Evolutionary conservation across 2,888 invertebrate genomes (phyloP).

Genomic region (Limnephilus auricula): DNA sequence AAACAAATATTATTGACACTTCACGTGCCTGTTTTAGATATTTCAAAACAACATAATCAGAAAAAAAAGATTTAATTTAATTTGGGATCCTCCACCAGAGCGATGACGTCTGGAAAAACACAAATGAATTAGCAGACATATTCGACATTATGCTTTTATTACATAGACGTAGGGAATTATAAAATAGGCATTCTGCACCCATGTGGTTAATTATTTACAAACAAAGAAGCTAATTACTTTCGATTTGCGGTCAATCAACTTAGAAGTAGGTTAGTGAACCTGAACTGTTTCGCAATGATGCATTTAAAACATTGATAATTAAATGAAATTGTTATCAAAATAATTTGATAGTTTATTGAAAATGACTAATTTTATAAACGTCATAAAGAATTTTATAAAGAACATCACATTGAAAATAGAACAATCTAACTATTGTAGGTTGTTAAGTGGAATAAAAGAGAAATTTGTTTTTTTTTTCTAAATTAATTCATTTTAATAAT

Average conservation of each 20-base stretch:
- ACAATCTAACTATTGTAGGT: not conserved
- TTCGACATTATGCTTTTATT: not conserved
- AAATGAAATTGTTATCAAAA: not conserved
- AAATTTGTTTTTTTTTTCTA: not conserved
- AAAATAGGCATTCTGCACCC: not conserved
- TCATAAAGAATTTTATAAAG: not conserved
- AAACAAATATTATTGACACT: not conserved
- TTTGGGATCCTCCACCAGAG: not conserved
- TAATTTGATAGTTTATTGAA: too few species aligned
- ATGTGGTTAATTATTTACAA: not conserved
- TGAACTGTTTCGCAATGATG: not conserved
- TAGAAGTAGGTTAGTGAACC: not conserved
- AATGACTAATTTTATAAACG: not conserved
- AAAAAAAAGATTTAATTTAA: not conserved
- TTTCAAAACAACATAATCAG: not conserved
- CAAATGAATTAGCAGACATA: not conserved
- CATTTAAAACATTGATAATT: not conserved
- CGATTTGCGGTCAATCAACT: not conserved
- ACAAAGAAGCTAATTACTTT: not conserved
- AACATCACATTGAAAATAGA: not conserved
- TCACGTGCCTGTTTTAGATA: not conserved
- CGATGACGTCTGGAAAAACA: not conserved
- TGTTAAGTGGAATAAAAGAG: not conserved
- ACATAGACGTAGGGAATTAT: not conserved
- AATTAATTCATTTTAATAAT: too few species aligned